These are phyloP conservation scores for Augiades crinisus DNA, from an alignment of 2,888 invertebrate species.

Conservation along the genomic window DNA sequence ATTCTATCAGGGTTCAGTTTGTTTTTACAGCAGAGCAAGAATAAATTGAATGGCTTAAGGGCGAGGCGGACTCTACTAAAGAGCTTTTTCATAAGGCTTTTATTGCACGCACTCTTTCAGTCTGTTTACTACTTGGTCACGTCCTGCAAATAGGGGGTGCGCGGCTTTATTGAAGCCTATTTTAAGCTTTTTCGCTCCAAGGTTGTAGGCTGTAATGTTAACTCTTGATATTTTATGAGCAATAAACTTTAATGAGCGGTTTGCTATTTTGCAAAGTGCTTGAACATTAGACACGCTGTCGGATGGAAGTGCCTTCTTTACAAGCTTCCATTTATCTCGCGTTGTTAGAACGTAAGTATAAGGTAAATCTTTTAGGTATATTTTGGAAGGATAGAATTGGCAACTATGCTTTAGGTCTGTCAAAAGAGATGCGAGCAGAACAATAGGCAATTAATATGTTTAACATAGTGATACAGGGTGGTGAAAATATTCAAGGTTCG, in stretches of 20 bases:
- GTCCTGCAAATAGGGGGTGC: constrained; percentile 35
- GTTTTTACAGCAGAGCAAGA: constrained; percentile 2
- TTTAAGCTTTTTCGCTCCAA: constrained; percentile 23
- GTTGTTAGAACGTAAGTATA: no score
- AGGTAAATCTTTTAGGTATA: no score
- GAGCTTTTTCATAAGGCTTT: constrained; percentile 26
- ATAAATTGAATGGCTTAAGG: constrained; percentile 23
- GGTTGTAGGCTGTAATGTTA: constrained; percentile 5
- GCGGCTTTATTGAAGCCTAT: constrained; percentile 28
- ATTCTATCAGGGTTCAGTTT: background rate
- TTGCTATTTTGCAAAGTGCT: constrained; percentile 13
- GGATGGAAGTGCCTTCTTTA: background rate
- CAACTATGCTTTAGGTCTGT: no score
- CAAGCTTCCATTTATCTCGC: no score
- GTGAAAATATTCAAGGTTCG: no score
- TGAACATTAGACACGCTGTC: background rate
- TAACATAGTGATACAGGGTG: no score
- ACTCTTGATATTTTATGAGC: constrained; percentile 24
- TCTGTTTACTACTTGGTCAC: constrained; percentile 36
- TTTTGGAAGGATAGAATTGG: no score
- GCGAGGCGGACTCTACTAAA: constrained; percentile 8
- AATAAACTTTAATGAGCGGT: constrained; percentile 20
- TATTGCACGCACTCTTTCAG: constrained; percentile 32
- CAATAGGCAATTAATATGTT: no score
- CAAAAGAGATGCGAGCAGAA: no score